Percentiles rank a stretch among this genome's conserved stretches.
phyloP scores from a whole-genome alignment of 2,113 vertebrate species.

The Colaptes auratus region DNA sequence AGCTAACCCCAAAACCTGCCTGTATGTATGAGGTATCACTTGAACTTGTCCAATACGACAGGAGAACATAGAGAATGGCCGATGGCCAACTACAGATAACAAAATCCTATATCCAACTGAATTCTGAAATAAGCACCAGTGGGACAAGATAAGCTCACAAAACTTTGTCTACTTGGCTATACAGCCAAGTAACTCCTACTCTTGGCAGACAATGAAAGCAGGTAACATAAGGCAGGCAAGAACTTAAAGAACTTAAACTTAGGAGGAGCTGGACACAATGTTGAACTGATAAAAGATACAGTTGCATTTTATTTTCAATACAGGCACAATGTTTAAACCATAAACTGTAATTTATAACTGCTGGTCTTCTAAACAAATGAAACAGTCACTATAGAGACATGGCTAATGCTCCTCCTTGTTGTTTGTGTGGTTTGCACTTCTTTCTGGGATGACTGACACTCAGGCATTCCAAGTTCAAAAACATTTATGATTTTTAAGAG shows the following conservation, averaged over 20 bases:
- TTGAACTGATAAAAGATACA: not conserved
- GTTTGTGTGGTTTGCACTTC: not conserved
- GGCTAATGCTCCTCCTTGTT: not conserved
- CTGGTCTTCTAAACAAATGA: not conserved
- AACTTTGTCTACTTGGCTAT: too few species aligned
- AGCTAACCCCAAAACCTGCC: not conserved
- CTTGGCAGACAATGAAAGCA: not conserved
- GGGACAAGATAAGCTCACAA: not conserved
- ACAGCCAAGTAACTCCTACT: not conserved
- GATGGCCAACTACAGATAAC: not conserved
- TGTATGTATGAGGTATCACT: not conserved
- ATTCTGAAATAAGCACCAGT: not conserved
- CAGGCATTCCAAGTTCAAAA: not conserved
- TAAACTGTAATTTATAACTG: not conserved
- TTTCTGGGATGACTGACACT: not conserved
- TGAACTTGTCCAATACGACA: not conserved
- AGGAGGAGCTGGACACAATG: not conserved
- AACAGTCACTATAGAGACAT: not conserved
- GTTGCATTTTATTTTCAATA: not conserved
- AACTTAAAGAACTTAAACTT: not conserved
- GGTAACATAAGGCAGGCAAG: not conserved
- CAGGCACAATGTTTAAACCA: not conserved
- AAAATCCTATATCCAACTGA: not conserved
- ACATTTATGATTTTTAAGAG: rapidly evolving
- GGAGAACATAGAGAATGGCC: not conserved